Base-by-base conservation (phyloP, 2,113 vertebrate genomes). In the Anhinga rufa region DNA sequence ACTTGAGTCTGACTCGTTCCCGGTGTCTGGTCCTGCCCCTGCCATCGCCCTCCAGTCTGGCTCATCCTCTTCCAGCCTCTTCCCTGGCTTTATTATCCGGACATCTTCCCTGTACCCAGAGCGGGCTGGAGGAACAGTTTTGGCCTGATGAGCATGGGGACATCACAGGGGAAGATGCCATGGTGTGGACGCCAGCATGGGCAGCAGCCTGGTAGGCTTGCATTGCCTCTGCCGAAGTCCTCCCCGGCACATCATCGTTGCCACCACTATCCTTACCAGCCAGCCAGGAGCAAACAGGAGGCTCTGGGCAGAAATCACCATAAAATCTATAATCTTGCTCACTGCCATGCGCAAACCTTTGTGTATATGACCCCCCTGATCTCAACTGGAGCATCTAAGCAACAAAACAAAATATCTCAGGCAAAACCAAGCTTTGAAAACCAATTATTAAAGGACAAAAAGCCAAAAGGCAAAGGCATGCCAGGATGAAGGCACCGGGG, bases 311-410 rank as follows among this genome's bases (percentile, higher is more conserved):
- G 32, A 90, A 90, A 68, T 5, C 1, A 82, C 44, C 44, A 52
- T 19, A 24, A 75, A 68, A 75, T 26, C 21, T 4, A 42, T 9
- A 65, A n/a, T 20, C 36, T 32, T 32, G 44, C 44, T 36, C 25
- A 32, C 17, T 24, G 22, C 17, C 2, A 3, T 2, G 17, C 0
- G 0, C 70, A 32, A 60, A 60, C 32, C 78, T 52, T 36, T 52
- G 32, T 34, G 46, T 49, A 9, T 19, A 7, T 13, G 26, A 28
- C 21, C 18, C 7, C 8, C 14, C 2, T 48, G 6, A 68, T 46
- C 38, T 61, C 71, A 38, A 8, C 38, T 54, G 79, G 54, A 61
- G 38, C 52, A 52, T 52, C 44, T 29, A 44, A 19, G 52, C 64
- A n/a, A 34, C 9, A 3, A 29, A 46, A 25, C 62, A 31, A 62